Evolutionary conservation across 2,113 vertebrate genomes (phyloP).

Genomic region (Ciconia stormi): DNA sequence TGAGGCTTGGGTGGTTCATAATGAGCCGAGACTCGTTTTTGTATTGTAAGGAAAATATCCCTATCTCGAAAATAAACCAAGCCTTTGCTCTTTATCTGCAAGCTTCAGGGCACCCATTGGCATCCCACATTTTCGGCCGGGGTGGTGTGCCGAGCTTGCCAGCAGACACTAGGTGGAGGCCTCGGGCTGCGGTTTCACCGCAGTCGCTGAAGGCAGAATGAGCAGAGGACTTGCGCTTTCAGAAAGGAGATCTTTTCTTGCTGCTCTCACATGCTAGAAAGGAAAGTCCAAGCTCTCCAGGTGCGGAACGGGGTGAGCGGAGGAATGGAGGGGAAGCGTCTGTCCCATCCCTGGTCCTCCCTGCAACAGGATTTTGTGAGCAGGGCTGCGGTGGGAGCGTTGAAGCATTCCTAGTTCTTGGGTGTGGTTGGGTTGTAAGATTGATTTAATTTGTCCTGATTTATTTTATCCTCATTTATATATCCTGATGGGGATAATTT

Average conservation of each 20-base stretch:
- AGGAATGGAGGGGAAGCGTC: not conserved
- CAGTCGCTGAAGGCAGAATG: not conserved
- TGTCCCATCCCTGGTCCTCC: not conserved
- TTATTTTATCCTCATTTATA: not conserved
- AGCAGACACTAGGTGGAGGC: conserved; percentile 67
- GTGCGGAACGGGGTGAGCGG: not conserved
- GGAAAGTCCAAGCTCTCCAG: not conserved
- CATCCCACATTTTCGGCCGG: not conserved
- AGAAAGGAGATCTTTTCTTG: not conserved
- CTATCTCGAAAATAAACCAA: not conserved
- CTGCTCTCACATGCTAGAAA: not conserved
- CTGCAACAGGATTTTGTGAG: not conserved
- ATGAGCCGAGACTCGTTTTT: not conserved
- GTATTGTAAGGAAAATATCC: not conserved
- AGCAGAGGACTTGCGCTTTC: not conserved
- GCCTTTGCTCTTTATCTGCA: not conserved
- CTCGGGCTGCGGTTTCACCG: conserved; percentile 51
- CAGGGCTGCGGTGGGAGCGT: not conserved
- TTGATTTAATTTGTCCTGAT: not conserved
- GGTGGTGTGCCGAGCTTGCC: not conserved
- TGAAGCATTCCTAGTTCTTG: not conserved
- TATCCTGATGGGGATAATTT: not conserved
- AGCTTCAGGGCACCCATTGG: not conserved
- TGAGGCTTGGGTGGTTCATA: not conserved
- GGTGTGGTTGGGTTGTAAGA: not conserved